Percentiles rank a stretch among this genome's conserved stretches.
phyloP scores from a whole-genome alignment of 35 echinoderm and acorn worm species.

The Lytechinus pictus region DNA sequence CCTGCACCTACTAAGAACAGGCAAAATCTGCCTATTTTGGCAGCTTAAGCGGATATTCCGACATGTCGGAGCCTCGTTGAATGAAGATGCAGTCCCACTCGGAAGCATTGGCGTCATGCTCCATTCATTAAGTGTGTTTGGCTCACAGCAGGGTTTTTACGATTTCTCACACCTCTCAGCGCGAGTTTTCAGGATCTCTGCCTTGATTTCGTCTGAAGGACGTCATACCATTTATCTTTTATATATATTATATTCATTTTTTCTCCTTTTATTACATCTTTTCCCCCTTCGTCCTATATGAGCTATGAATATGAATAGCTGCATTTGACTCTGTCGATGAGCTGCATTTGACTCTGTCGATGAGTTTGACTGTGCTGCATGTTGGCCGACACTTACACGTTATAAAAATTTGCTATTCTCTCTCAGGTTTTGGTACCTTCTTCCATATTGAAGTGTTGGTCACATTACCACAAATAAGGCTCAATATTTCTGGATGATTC shows the following conservation, averaged over 20 bases:
- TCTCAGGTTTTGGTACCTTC: too few relatives aligned
- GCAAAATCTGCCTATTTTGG: background rate
- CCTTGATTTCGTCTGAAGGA: background rate
- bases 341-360: too few relatives aligned
- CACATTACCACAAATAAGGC: too few relatives aligned
- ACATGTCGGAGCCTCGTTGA: background rate
- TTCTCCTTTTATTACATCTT: background rate
- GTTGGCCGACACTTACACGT: too few relatives aligned
- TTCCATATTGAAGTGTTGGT: too few relatives aligned
- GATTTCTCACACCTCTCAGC: background rate
- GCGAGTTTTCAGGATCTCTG: background rate
- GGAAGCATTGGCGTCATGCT: background rate
- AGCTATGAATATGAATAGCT: too few relatives aligned
- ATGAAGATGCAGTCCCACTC: background rate
- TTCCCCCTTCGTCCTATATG: too few relatives aligned
- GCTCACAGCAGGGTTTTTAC: background rate
- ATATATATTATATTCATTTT: background rate
- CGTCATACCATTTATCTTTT: background rate
- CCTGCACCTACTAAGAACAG: background rate
- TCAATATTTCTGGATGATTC: too few relatives aligned
- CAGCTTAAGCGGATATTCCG: background rate
- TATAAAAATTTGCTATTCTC: too few relatives aligned
- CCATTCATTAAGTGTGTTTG: background rate
- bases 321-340: too few relatives aligned
- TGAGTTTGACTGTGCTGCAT: too few relatives aligned